Conservation (phyloP, 2,113 vertebrate genomes). For the Emydocephalus ijimae region DNA sequence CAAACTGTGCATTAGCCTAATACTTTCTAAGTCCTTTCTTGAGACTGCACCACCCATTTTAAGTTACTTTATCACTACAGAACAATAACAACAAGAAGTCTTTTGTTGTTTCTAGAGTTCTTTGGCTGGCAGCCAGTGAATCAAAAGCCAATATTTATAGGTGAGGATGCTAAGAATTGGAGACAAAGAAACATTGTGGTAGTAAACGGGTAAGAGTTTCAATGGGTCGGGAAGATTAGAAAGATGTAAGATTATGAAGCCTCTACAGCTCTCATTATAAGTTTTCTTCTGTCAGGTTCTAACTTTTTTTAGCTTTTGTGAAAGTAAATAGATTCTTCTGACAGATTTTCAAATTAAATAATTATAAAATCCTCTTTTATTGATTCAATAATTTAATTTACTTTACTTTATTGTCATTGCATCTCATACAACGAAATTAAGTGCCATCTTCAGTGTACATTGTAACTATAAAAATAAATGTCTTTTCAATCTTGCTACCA, state of each 20-base stretch:
- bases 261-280: background rate
- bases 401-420: too few relatives aligned
- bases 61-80: background rate
- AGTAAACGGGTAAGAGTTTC: background rate
- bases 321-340: background rate
- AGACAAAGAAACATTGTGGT: conserved; percentile 13
- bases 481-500: conserved; percentile 74
- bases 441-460: too few relatives aligned
- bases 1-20: background rate
- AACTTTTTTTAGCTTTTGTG: background rate
- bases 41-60: background rate
- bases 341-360: background rate
- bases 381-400: background rate
- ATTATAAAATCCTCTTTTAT: background rate
- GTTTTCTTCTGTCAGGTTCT: background rate
- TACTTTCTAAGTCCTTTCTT: background rate
- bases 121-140: conserved; percentile 1
- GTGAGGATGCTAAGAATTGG: background rate
- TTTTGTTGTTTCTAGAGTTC: background rate
- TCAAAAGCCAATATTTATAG: conserved; percentile 16
- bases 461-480: background rate
- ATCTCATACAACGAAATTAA: too few relatives aligned
- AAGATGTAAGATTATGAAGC: background rate
- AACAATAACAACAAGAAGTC: background rate
- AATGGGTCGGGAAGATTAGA: background rate